Evolutionary conservation across 2,797 vertebrate genomes (phyloP).

Genomic region (Myripristis jacobus): DNA sequence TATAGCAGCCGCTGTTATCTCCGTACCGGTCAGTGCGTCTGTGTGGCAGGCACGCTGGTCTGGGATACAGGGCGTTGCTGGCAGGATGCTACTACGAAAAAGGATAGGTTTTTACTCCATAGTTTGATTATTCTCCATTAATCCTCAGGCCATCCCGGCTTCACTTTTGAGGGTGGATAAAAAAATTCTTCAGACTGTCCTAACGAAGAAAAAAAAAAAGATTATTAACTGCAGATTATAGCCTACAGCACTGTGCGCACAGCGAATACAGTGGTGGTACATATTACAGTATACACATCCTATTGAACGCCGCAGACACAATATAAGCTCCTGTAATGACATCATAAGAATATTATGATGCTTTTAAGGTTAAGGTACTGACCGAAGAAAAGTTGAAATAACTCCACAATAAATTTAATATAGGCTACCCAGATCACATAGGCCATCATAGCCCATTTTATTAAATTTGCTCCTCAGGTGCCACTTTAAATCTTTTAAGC

Average conservation of each 20-base stretch:
- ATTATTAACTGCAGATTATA: too few relatives aligned
- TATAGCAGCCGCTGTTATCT: conserved; percentile 63
- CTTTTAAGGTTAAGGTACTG: conserved; percentile 2
- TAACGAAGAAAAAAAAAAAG: background rate
- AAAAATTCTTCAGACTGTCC: background rate
- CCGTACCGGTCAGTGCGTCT: conserved; percentile 68
- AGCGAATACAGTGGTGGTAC: too few relatives aligned
- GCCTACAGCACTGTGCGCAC: too few relatives aligned
- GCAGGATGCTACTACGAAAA: conserved; percentile 57
- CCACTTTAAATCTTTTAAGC: conserved; percentile 34
- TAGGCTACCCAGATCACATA: conserved; percentile 11
- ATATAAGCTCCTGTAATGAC: background rate
- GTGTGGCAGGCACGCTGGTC: conserved; percentile 74
- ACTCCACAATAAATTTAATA: conserved; percentile 14
- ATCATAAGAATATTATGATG: background rate
- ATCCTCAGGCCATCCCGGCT: background rate
- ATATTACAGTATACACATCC: background rate
- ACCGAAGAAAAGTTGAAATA: conserved; percentile 14
- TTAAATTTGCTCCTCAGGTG: conserved; percentile 20
- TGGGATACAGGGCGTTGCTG: conserved; percentile 84
- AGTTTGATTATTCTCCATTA: conserved; percentile 12
- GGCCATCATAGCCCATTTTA: background rate
- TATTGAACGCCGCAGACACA: background rate
- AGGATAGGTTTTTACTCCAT: background rate
- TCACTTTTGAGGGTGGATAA: background rate